These are phyloP conservation scores for Orientallactaga sibirica DNA, from an alignment of 2,797 vertebrate genomes.

Conservation along the genomic window DNA sequence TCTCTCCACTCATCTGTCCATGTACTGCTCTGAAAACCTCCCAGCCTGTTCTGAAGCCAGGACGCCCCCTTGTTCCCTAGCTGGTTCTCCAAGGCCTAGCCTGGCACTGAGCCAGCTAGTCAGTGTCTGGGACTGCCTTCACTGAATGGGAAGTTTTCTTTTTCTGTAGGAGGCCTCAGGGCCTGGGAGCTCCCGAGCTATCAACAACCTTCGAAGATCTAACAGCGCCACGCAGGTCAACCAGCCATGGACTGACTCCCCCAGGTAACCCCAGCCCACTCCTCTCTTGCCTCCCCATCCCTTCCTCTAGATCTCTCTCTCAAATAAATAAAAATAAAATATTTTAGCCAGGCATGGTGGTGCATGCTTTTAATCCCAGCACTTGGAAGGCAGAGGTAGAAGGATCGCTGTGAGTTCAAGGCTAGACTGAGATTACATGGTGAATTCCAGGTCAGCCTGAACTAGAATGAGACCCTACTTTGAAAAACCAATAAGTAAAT, in stretches of 20 bases:
- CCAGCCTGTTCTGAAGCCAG: neutral
- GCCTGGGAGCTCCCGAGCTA: slow-evolving; percentile 88
- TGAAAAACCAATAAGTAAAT: no score
- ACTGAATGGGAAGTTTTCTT: rapidly evolving
- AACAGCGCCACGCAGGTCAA: slow-evolving; percentile 95
- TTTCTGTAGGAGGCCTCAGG: slow-evolving; percentile 88
- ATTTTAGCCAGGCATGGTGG: no score
- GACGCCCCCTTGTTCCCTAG: neutral
- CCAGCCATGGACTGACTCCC: slow-evolving; percentile 87
- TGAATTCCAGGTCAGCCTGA: no score
- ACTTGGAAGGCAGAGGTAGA: no score
- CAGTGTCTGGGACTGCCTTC: neutral
- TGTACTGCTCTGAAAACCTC: no score
- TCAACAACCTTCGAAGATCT: slow-evolving; percentile 96
- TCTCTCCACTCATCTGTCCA: neutral
- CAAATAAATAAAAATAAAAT: no score
- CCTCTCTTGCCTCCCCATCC: neutral
- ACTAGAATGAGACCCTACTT: no score
- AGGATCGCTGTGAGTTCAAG: no score
- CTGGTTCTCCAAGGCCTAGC: neutral
- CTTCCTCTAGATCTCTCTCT: neutral
- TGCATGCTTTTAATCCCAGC: no score
- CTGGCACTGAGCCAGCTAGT: rapidly evolving
- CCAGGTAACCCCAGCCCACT: slow-evolving; percentile 87
- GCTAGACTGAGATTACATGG: no score